A percentile compares a stretch with the other conserved stretches of the same genome.
Conservation (phyloP, 2,113 vertebrate species). For the Columba livia region DNA sequence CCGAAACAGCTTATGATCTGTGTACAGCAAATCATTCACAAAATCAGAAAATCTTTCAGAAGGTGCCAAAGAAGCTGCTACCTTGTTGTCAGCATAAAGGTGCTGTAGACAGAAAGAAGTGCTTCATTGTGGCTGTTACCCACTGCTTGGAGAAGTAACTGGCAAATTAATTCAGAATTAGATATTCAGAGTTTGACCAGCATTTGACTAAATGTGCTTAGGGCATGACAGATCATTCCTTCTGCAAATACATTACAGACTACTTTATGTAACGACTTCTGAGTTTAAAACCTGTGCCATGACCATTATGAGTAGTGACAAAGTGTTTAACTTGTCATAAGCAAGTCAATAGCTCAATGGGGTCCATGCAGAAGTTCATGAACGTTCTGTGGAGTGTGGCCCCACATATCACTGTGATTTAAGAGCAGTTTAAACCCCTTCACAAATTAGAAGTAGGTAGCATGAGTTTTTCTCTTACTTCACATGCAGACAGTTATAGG, state of each 20-base stretch:
- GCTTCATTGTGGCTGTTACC: rapidly evolving
- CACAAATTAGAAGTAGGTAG: not conserved
- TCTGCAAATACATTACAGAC: not conserved
- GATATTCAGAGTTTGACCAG: not conserved
- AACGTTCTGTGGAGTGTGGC: not conserved
- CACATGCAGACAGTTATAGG: not conserved
- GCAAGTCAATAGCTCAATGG: not conserved
- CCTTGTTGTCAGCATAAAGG: not conserved
- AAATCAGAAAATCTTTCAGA: not conserved
- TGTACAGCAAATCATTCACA: not conserved
- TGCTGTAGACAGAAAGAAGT: not conserved
- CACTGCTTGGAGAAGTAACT: not conserved
- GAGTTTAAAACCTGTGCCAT: not conserved
- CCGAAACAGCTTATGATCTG: not conserved
- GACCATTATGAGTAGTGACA: not conserved
- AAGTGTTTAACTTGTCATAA: not conserved
- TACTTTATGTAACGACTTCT: not conserved
- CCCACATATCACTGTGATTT: not conserved
- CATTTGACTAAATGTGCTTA: not conserved
- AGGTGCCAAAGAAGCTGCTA: not conserved
- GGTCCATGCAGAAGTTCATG: not conserved
- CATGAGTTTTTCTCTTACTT: rapidly evolving
- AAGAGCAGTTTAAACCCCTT: not conserved
- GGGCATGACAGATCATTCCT: not conserved
- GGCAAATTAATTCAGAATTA: not conserved